These are phyloP conservation scores for Rhineura floridana DNA, from an alignment of 2,113 vertebrate genomes.

Conservation along the genomic window DNA sequence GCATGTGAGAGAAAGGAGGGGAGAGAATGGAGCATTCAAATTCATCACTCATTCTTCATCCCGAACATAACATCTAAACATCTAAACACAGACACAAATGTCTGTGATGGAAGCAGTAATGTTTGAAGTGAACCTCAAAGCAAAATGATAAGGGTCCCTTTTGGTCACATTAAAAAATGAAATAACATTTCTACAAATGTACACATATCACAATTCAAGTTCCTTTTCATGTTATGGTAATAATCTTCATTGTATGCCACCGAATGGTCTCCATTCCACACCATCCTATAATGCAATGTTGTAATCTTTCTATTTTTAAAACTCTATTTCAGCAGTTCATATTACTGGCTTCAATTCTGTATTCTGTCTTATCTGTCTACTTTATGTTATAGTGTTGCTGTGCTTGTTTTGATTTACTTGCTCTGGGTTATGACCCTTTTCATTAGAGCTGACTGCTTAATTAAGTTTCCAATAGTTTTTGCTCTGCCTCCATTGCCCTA, in stretches of 20 bases:
- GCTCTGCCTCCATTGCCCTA: background rate
- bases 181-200: background rate
- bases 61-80: background rate
- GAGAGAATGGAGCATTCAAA: background rate
- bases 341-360: background rate
- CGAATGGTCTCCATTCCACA: background rate
- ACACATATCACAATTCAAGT: constrained; percentile 12
- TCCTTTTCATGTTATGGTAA: background rate
- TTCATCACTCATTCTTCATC: background rate
- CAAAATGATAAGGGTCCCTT: background rate
- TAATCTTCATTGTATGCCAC: background rate
- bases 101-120: background rate
- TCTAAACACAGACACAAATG: too few species aligned
- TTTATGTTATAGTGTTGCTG: background rate
- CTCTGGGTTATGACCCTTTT: background rate
- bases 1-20: background rate
- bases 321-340: constrained; percentile 8
- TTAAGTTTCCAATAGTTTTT: constrained; percentile 24
- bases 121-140: background rate
- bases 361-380: background rate
- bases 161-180: background rate
- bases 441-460: constrained; percentile 2
- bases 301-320: constrained; percentile 23
- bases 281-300: background rate
- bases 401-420: constrained; percentile 10